Evolutionary conservation across 2,113 vertebrate species (phyloP).

Genomic region (Antigone vipio): DNA sequence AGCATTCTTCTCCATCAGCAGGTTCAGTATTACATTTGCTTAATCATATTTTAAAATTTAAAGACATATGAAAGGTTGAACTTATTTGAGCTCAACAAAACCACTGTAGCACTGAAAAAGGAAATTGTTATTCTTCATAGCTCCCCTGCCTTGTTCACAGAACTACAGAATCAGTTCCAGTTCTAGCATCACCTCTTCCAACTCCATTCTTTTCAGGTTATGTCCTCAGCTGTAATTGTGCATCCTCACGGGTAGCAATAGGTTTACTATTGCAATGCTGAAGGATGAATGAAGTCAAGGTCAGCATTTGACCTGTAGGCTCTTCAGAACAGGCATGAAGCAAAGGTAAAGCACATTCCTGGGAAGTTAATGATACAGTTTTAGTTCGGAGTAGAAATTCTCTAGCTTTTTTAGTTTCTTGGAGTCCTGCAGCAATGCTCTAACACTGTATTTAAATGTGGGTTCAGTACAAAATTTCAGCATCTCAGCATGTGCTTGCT

Average conservation of each 20-base stretch:
- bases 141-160: not conserved
- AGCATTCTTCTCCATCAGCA: not conserved
- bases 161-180: not conserved
- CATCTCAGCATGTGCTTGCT: not conserved
- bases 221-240: not conserved
- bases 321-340: not conserved
- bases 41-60: not conserved
- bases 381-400: not conserved
- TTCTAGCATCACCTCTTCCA: not conserved
- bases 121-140: not conserved
- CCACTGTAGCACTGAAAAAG: accelerated
- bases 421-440: not conserved
- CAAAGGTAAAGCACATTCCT: not conserved
- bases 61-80: not conserved
- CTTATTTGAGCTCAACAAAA: not conserved
- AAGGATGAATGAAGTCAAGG: not conserved
- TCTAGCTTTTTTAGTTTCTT: not conserved
- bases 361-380: not conserved
- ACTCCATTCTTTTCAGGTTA: not conserved
- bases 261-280: not conserved
- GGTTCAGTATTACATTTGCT: not conserved
- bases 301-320: not conserved
- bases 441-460: not conserved
- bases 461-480: not conserved
- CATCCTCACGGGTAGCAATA: not conserved